Conservation (phyloP, 2,797 vertebrate species). For the Labroides dimidiatus region DNA sequence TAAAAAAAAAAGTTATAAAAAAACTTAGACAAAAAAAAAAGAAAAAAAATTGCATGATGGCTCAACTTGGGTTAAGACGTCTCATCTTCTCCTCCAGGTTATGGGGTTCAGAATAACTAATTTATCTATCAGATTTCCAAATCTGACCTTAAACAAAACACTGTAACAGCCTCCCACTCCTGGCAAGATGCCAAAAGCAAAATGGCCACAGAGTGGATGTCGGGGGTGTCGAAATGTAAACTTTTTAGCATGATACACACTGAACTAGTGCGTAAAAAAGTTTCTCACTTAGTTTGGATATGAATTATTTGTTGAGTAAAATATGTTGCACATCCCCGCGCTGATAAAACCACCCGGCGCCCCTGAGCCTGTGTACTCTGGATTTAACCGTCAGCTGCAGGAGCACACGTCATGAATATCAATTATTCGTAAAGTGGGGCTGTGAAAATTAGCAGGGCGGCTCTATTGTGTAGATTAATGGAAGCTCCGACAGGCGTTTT, state of each 20-base stretch:
- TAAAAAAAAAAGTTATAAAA: too few species aligned
- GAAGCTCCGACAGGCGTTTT: constrained; percentile 66
- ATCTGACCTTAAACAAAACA: too few species aligned
- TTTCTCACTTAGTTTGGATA: constrained; percentile 14
- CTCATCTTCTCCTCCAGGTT: too few species aligned
- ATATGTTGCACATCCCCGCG: constrained; percentile 45
- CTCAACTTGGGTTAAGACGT: too few species aligned
- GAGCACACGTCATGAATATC: constrained; percentile 78
- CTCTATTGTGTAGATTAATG: constrained; percentile 75
- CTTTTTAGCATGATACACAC: constrained; percentile 5
- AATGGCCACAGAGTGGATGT: too few species aligned
- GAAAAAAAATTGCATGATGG: too few species aligned
- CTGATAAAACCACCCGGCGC: constrained; percentile 50
- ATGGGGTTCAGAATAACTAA: too few species aligned
- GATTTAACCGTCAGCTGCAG: constrained; percentile 63
- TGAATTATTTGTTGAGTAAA: constrained; percentile 55
- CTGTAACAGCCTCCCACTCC: too few species aligned
- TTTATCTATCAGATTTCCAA: too few species aligned
- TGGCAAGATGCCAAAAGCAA: too few species aligned
- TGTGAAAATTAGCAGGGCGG: constrained; percentile 69
- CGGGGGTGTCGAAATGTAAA: too few species aligned
- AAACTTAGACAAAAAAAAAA: too few species aligned
- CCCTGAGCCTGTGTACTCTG: constrained; percentile 33
- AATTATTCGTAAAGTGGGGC: constrained; percentile 78
- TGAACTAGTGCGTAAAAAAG: constrained; percentile 16